A percentile compares a stretch with the other conserved stretches of the same genome.
phyloP scores from a whole-genome alignment of 1,140 invertebrate species.

The Penaeus indicus region DNA sequence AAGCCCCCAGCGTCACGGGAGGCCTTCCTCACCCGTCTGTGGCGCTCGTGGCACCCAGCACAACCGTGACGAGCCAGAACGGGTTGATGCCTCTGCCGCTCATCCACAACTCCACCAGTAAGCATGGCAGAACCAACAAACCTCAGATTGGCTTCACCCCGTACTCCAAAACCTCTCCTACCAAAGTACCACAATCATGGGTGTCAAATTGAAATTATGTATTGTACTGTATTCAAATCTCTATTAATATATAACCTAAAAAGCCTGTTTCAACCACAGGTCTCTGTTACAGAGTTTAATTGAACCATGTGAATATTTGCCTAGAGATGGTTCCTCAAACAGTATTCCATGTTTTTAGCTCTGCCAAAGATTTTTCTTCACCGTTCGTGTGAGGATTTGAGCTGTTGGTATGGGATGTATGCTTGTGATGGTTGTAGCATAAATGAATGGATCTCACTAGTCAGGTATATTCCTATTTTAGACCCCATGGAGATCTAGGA shows the following conservation, averaged over 20 bases:
- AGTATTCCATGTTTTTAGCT: slow-evolving; percentile 59
- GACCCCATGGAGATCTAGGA: slow-evolving; percentile 42
- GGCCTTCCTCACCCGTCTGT: slow-evolving; percentile 43
- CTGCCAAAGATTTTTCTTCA: slow-evolving; percentile 55
- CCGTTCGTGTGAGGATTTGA: slow-evolving; percentile 26
- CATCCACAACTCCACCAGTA: slow-evolving; percentile 49
- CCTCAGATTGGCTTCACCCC: slow-evolving; percentile 55
- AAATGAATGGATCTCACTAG: slow-evolving; percentile 58
- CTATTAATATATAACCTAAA: slow-evolving; percentile 8
- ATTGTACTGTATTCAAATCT: slow-evolving; percentile 29
- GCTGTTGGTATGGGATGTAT: slow-evolving; percentile 18
- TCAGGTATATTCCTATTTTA: slow-evolving; percentile 51
- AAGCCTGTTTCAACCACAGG: slow-evolving; percentile 22
- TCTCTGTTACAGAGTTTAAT: slow-evolving; percentile 31
- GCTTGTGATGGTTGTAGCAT: slow-evolving; percentile 60
- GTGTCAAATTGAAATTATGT: slow-evolving; percentile 52
- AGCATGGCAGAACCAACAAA: slow-evolving; percentile 55
- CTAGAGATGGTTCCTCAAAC: slow-evolving; percentile 38
- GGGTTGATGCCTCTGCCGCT: slow-evolving; percentile 48
- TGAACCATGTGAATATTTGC: slow-evolving; percentile 42
- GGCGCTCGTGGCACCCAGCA: slow-evolving; percentile 50
- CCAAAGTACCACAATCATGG: slow-evolving; percentile 60
- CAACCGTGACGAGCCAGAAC: slow-evolving; percentile 46
- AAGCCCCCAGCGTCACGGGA: slow-evolving; percentile 33
- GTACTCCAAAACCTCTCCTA: slow-evolving; percentile 58